These are phyloP conservation scores for Molossus molossus DNA, from an alignment of 2,797 vertebrate species.

Conservation along the genomic window DNA sequence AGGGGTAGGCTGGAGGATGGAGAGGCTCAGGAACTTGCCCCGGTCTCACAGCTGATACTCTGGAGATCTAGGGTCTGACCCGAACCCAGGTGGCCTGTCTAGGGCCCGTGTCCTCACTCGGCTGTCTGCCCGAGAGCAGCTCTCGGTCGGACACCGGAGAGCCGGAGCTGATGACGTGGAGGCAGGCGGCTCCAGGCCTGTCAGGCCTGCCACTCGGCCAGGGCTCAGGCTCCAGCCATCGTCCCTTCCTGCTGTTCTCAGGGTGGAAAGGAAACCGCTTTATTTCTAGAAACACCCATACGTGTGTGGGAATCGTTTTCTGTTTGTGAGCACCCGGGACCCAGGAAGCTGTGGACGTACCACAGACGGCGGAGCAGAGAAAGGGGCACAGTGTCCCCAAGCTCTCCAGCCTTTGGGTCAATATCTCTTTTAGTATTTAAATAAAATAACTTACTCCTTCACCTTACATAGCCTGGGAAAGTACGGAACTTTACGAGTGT, in stretches of 20 bases:
- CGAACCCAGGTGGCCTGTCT: neutral
- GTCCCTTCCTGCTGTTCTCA: neutral
- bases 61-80: neutral
- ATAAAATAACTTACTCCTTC: neutral
- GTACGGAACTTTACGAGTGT: neutral
- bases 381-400: neutral
- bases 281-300: neutral
- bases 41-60: neutral
- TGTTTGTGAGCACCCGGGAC: neutral
- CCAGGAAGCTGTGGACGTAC: neutral
- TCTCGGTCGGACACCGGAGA: neutral
- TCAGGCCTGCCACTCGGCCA: neutral
- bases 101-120: neutral
- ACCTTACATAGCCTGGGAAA: neutral
- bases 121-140: neutral
- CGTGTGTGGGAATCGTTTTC: neutral
- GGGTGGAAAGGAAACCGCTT: neutral
- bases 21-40: neutral
- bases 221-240: neutral
- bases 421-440: neutral
- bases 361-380: neutral
- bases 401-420: neutral
- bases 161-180: neutral
- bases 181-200: neutral
- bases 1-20: neutral